Evolutionary conservation across 92 coral and sea anemone species (phyloP).

Genomic region (Galaxea fascicularis): DNA sequence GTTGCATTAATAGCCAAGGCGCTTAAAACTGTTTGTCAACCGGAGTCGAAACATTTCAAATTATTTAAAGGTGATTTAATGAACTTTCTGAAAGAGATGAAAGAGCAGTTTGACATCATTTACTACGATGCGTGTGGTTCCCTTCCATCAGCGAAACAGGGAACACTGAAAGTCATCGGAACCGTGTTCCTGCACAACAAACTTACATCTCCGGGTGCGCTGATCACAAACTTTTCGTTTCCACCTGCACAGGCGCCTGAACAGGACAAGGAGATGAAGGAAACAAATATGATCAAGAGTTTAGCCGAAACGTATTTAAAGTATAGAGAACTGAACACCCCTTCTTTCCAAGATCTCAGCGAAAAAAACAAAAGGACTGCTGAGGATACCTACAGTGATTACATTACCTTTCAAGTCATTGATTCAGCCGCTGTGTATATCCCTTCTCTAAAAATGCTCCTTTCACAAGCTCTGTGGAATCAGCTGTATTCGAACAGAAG

Average conservation of each 20-base stretch:
- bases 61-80: constrained; percentile 34
- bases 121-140: constrained; percentile 66
- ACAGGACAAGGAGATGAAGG: background rate
- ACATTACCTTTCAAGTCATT: constrained; percentile 51
- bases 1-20: background rate
- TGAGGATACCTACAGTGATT: constrained; percentile 49
- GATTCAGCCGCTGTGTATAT: constrained; percentile 51
- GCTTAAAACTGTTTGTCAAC: background rate
- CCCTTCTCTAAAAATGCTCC: constrained; percentile 49
- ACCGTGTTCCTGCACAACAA: constrained; percentile 41
- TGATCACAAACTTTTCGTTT: constrained; percentile 65
- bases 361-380: background rate
- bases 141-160: constrained; percentile 48
- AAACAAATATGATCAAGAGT: constrained; percentile 9
- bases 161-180: constrained; percentile 49
- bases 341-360: background rate
- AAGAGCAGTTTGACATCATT: constrained; percentile 63
- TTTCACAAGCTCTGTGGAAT: constrained; percentile 6
- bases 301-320: constrained; percentile 29
- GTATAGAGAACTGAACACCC: constrained; percentile 25
- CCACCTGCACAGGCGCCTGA: constrained; percentile 17
- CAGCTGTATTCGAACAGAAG: constrained; percentile 10
- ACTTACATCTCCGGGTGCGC: constrained; percentile 57
- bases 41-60: constrained; percentile 28
- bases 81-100: constrained; percentile 10